Percentiles rank a stretch among this genome's conserved stretches.
Evolutionary conservation across 2,888 invertebrate genomes (phyloP).

Genomic region (Sympetrum striolatum): DNA sequence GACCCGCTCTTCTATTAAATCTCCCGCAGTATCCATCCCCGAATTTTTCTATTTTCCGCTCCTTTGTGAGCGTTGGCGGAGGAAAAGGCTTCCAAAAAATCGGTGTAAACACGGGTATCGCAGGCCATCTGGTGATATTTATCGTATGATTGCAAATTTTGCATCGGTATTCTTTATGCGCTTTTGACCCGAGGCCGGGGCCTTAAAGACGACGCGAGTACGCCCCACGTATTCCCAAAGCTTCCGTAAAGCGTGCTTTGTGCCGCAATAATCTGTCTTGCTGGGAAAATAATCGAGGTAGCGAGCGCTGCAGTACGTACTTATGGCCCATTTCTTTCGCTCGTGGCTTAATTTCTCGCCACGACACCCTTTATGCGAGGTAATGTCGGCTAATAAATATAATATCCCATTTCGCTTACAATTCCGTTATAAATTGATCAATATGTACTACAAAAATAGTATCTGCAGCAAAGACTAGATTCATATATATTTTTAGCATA

Average conservation of each 20-base stretch:
- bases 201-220: background rate
- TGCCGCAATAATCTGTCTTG: background rate
- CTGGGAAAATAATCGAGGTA: background rate
- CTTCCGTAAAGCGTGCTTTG: background rate
- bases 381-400: too few species aligned
- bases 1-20: background rate
- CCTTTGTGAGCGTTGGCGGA: background rate
- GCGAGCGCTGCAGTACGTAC: background rate
- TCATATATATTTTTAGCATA: too few species aligned
- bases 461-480: too few species aligned
- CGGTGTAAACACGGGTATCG: background rate
- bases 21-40: background rate
- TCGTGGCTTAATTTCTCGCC: too few species aligned
- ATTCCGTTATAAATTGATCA: too few species aligned
- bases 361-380: too few species aligned
- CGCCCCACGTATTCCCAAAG: background rate
- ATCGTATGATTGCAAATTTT: background rate
- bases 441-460: too few species aligned
- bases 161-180: background rate
- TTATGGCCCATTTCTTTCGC: too few species aligned
- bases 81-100: background rate
- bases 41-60: background rate
- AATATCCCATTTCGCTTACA: too few species aligned
- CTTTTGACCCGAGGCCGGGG: background rate
- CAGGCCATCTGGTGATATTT: background rate